These are phyloP conservation scores for Capromys pilorides DNA, from an alignment of 2,797 vertebrate species.

Conservation along the genomic window DNA sequence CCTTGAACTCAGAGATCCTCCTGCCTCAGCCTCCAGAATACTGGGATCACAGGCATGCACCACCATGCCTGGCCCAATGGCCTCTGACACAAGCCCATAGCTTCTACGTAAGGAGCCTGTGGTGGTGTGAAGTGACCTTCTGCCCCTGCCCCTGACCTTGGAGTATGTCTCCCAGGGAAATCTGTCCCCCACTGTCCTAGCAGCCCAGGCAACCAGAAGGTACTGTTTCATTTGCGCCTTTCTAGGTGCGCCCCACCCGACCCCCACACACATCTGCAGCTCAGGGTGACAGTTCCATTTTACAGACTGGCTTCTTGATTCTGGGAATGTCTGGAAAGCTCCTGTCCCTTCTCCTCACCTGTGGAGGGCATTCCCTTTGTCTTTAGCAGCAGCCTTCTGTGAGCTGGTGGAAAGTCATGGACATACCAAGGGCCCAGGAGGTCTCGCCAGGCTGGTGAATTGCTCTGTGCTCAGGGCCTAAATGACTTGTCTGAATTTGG, in stretches of 20 bases:
- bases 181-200: background rate
- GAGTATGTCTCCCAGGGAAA: background rate
- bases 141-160: background rate
- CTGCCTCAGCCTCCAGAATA: too few relatives aligned
- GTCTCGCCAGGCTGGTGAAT: background rate
- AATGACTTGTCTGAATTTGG: background rate
- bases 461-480: background rate
- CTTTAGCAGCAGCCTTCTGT: background rate
- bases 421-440: background rate
- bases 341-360: background rate
- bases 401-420: background rate
- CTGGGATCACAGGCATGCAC: too few relatives aligned
- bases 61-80: background rate
- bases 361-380: background rate
- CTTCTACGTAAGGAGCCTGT: background rate
- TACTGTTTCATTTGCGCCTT: background rate
- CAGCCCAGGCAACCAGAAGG: background rate
- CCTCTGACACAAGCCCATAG: background rate
- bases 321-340: background rate
- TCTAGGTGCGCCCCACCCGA: background rate
- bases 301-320: background rate
- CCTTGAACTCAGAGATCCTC: too few relatives aligned
- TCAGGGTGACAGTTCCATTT: background rate
- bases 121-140: background rate
- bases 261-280: too few relatives aligned